Evolutionary conservation across 2,888 invertebrate genomes (phyloP).

Genomic region (Cylindroiulus punctatus): DNA sequence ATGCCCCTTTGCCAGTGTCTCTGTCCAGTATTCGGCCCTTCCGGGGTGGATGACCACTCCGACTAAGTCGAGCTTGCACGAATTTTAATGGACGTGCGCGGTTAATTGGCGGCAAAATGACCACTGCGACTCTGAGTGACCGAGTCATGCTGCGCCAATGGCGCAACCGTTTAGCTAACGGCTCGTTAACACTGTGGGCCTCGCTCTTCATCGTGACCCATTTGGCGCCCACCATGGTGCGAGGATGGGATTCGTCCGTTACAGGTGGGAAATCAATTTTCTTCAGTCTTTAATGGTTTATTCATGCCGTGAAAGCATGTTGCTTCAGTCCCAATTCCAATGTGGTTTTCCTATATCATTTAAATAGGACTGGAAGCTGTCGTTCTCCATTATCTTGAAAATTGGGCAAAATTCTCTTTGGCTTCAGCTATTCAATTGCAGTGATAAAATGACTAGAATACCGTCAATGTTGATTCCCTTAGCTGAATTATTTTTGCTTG

Average conservation of each 20-base stretch:
- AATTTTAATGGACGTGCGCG: conserved; percentile 10
- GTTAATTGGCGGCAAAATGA: neutral
- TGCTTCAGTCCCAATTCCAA: neutral
- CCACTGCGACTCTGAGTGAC: neutral
- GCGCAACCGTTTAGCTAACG: neutral
- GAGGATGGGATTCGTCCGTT: conserved; percentile 20
- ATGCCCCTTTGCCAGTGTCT: neutral
- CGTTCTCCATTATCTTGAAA: neutral
- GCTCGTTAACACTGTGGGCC: conserved; percentile 20
- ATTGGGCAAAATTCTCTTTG: too few relatives aligned
- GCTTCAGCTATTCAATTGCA: too few relatives aligned
- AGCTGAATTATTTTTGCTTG: too few relatives aligned
- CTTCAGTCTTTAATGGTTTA: conserved; percentile 28
- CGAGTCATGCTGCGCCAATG: neutral
- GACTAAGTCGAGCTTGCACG: neutral
- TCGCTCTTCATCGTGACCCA: neutral
- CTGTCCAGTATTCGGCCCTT: neutral
- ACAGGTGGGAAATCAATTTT: conserved; percentile 50
- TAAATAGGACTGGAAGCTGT: neutral
- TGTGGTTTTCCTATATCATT: neutral
- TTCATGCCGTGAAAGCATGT: conserved; percentile 1
- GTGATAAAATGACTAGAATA: too few relatives aligned
- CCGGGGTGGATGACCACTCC: conserved; percentile 10
- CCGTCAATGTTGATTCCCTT: too few relatives aligned
- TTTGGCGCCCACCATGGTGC: neutral